Percentiles rank a stretch among this genome's conserved stretches.
Conservation (phyloP, 2,888 invertebrate genomes). For the Thereva nobilitata region DNA sequence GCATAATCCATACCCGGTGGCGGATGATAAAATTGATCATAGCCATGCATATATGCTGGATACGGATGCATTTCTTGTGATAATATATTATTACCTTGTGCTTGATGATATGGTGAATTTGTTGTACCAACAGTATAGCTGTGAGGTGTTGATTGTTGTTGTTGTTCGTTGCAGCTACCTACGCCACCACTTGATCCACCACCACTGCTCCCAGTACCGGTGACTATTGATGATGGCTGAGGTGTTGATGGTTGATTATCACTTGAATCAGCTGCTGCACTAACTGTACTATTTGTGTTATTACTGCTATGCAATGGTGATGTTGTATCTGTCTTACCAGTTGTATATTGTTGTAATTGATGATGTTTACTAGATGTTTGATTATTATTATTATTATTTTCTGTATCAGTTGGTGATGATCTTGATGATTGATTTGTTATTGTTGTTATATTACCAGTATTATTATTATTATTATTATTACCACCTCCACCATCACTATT, state of each 20-base stretch:
- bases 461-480: conserved; percentile 57
- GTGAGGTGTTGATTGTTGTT: conserved; percentile 9
- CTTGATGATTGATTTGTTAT: conserved; percentile 37
- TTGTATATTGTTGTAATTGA: conserved; percentile 14
- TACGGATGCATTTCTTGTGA: conserved; percentile 46
- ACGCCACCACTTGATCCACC: background rate
- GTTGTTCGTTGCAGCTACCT: background rate
- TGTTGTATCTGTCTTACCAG: background rate
- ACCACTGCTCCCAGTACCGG: background rate
- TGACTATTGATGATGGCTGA: conserved; percentile 48
- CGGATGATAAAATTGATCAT: conserved; percentile 56
- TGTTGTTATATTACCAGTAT: conserved; percentile 29
- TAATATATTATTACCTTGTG: conserved; percentile 18
- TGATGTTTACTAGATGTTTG: conserved; percentile 57
- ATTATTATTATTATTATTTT: conserved; percentile 60
- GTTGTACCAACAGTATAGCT: conserved; percentile 8
- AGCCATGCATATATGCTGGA: conserved; percentile 53
- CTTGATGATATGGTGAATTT: conserved; percentile 43
- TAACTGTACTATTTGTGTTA: conserved; percentile 60
- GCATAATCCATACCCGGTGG: conserved; percentile 47
- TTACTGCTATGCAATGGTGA: conserved; percentile 44
- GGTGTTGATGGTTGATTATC: conserved; percentile 62
- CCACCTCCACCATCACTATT: conserved; percentile 16
- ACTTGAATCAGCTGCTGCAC: conserved; percentile 76
- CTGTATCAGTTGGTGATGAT: conserved; percentile 41